Conservation (phyloP, 2,797 vertebrate species). For the Gallinago stenura region DNA sequence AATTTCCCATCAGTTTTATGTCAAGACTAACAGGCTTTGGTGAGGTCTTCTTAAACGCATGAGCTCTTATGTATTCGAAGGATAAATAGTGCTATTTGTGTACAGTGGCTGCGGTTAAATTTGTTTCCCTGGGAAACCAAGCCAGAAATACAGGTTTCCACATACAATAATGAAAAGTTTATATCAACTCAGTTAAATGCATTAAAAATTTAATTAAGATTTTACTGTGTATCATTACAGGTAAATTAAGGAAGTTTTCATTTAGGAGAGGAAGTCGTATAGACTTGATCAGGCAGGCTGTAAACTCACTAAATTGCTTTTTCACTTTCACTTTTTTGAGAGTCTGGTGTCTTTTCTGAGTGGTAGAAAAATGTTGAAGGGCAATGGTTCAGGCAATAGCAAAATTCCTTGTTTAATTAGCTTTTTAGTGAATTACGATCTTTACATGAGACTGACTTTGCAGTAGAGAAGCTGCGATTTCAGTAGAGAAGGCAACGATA, state of each 20-base stretch:
- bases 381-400: neutral
- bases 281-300: neutral
- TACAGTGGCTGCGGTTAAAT: neutral
- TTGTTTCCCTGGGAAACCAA: slow-evolving; percentile 1
- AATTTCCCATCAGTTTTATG: neutral
- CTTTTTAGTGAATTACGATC: neutral
- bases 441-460: neutral
- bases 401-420: neutral
- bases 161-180: neutral
- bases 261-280: neutral
- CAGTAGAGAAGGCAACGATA: neutral
- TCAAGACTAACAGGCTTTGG: neutral
- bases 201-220: neutral
- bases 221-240: neutral
- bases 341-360: neutral
- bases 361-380: neutral
- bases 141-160: neutral
- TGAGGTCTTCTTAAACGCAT: neutral
- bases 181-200: neutral
- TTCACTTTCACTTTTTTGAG: neutral
- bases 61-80: neutral
- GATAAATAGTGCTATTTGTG: neutral
- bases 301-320: neutral
- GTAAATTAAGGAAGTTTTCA: neutral
- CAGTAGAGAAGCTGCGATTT: neutral